Evolutionary conservation across 2,113 vertebrate genomes (phyloP), one percentile per base, ranked within the genome.

Genomic region (Stercorarius parasiticus): DNA sequence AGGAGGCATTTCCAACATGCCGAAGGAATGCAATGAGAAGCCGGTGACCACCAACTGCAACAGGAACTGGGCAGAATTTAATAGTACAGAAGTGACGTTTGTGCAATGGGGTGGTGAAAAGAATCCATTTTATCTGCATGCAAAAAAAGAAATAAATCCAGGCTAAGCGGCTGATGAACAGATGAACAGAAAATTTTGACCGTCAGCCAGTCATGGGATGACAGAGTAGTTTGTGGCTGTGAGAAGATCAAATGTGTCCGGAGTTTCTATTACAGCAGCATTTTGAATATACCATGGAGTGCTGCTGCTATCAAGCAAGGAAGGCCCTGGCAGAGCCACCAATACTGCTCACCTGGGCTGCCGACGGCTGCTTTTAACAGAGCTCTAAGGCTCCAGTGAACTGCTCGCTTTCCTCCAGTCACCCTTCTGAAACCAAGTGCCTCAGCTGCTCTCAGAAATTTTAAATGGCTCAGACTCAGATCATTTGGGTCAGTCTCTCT

Each of bases 41-140:
- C 1, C 53, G 53, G 49, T 89, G 50, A 53, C 11, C 18, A 43
- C 17, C 38, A 30, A 49, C 17, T 42, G 34, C 23, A 73, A n/a
- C 27, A 83, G 80, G 80, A 93, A 61, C 13, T 13, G 7, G 15
- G 21, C 32, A 43, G 27, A 70, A 49, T 66, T 50, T 49, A 62
- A 55, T 25, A 50, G 40, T 20, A 26, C 30, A 74, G 50, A 66
- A 45, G 7, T 52, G 72, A 43, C 0, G 0, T 9, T 15, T 7
- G 3, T 45, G 13, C 11, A 8, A 3, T 45, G 36, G 0, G 2
- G 22, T 72, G 17, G 15, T 52, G 19, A 74, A 74, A 87, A 72
- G 22, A 42, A 80, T 21, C 26, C 7, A 5, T 78, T 29, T 11
- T 49, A 70, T 10, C 10, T 69, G 12, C 47, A 43, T 34, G 25